Evolutionary conservation across 2,888 invertebrate genomes (phyloP), one percentile per base, ranked within the genome.

Genomic region (Saturnia pavonia): DNA sequence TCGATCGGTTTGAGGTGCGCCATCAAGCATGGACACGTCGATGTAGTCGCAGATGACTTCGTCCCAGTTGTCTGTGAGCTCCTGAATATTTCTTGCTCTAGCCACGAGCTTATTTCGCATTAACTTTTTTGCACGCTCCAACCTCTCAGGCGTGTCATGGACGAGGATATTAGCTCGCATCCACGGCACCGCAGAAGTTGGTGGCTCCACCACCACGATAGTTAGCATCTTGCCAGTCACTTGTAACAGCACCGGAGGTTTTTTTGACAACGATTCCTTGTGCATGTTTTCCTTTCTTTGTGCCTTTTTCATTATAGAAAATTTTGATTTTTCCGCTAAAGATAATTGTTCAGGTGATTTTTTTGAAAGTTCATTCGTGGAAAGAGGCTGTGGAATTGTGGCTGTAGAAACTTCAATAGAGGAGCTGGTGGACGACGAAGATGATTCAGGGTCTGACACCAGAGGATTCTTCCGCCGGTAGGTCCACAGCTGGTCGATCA

Each of bases 61-160:
- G 69, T 92, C 91, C 92, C 92, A 92, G 74, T 92, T 85, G 22
- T 89, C 87, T 0, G 89, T 89, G 1, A 92, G 83, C 11, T 92
- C 91, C n/a, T 85, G 85, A 12, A 92, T 87, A 71, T 74, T 85
- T 42, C 80, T 85, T 1, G 92, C 88, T 27, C 82, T 79, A 0
- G 87, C 78, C 1, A 92, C 81, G 43, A 93, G 78, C 72, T 91
- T 91, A 12, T 82, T 83, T 3, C 91, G 84, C 91, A 93, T 91
- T 27, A 92, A 74, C 1, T 78, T 82, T 74, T 90, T 91, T 16
- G 90, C 91, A n/a, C 76, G 77, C 0, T 79, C 80, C 3, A 91
- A 72, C 12, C 81, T 81, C 8, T 79, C 80, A 0, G 90, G 88
- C 0, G 88, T 78, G 45, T 92, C 90, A 0, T 81, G 82, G 0